phyloP scores from a whole-genome alignment of 2,113 vertebrate genomes.

The Cebidichthys violaceus region DNA sequence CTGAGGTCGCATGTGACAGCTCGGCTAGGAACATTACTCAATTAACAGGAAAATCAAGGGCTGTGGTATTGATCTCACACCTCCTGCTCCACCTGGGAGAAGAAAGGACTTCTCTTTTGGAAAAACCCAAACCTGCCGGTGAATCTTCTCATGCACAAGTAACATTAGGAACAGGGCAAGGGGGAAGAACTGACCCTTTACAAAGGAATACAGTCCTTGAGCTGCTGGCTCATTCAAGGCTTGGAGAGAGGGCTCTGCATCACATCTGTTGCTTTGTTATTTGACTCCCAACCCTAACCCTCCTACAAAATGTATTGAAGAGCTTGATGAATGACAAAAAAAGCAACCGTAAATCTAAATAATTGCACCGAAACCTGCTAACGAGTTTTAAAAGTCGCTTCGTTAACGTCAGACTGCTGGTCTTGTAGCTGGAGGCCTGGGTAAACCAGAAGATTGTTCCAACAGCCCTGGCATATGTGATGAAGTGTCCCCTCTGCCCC shows the following conservation, averaged over 20 bases:
- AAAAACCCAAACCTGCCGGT: background rate
- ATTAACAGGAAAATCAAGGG: constrained; percentile 1
- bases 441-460: background rate
- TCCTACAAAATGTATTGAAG: background rate
- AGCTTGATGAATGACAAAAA: background rate
- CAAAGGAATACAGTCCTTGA: constrained; percentile 8
- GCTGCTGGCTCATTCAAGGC: constrained; percentile 1
- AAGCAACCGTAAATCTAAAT: background rate
- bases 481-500: too few species aligned
- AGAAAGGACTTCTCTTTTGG: background rate
- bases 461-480: background rate
- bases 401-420: background rate
- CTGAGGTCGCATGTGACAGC: background rate
- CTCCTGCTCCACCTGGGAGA: constrained; percentile 16
- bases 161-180: background rate
- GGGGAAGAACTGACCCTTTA: background rate
- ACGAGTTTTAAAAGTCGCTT: too few species aligned
- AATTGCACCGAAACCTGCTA: background rate
- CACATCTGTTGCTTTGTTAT: constrained; percentile 10
- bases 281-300: constrained; percentile 7
- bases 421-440: background rate
- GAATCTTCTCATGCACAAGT: background rate
- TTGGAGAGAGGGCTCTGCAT: background rate
- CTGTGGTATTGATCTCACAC: background rate
- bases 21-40: constrained; percentile 1